These are phyloP conservation scores for Leucophenga montana DNA, from an alignment of 2,888 invertebrate genomes.

Conservation along the genomic window DNA sequence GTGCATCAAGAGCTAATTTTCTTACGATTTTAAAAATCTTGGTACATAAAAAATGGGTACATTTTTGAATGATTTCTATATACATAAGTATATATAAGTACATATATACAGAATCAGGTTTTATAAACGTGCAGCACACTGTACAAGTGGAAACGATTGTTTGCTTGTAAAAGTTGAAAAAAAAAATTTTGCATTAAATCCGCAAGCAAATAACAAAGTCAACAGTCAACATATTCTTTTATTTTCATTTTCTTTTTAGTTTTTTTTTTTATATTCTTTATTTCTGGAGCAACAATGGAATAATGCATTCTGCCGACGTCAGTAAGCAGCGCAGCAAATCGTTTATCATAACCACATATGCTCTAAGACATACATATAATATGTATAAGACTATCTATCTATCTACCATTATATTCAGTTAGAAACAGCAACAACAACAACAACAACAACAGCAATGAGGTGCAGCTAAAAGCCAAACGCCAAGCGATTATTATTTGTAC, in stretches of 20 bases:
- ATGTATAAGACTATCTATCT: not conserved
- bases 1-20: too few species aligned
- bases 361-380: not conserved
- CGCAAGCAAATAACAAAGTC: slow-evolving; percentile 3
- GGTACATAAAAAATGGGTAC: too few species aligned
- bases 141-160: too few species aligned
- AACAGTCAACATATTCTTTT: not conserved
- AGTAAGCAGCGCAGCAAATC: slow-evolving; percentile 11
- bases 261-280: not conserved
- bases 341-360: slow-evolving; percentile 18
- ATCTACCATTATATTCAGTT: too few species aligned
- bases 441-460: not conserved
- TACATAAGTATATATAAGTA: too few species aligned
- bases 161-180: too few species aligned
- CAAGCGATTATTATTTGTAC: slow-evolving; percentile 16
- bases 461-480: slow-evolving; percentile 20
- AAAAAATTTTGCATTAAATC: too few species aligned
- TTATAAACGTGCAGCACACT: too few species aligned
- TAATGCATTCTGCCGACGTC: not conserved
- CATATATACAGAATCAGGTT: too few species aligned
- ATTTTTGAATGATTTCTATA: too few species aligned
- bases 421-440: too few species aligned
- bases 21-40: too few species aligned
- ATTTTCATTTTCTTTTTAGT: not conserved
- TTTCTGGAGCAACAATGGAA: not conserved